Base-by-base conservation (phyloP, 2,113 vertebrate species). In the Cyphomyrus discorhynchus region DNA sequence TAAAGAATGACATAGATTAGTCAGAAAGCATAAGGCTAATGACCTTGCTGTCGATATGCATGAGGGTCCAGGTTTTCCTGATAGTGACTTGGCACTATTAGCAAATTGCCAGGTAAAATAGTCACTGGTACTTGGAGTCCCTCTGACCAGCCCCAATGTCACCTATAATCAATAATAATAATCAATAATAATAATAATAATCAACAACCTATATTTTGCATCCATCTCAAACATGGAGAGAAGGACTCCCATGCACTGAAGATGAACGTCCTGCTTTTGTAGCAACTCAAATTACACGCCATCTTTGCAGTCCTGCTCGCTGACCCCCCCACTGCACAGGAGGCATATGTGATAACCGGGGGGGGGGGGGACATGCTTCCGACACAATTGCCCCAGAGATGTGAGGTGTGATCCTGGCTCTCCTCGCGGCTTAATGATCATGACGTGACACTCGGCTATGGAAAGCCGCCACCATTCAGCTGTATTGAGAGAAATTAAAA, bases 401-500 rank as follows among this genome's bases (percentile, higher is more conserved):
- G 66, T 5, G 13, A 3, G 11, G 24, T 1, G n/a, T 74, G 27
- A 74, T 42, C 35, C 31, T 39, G 31, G 3, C 15, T 77, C 70
- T 77, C 70, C 31, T 77, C 2, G 0, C 4, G 5, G 35, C 35
- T 39, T 80, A 88, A 88, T 47, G 39, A 24, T 31, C 27, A 39
- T 89, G 93, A 93, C 92, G 92, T 35, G 49, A 82, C 70, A 88
- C 91, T 86, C 86, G 85, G 84, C 88, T 91, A 90, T 88, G 88
- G 83, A 91, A 80, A 93, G 17, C 83, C 53, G 10, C 89, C 87
- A 53, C 21, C 70, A 90, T 92, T 91, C 70, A 42, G 39, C 45
- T 87, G 82, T 91, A 94, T 94, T 66, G 86, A 89, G 94, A 90
- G 91, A 86, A 93, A 89, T 94, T 90, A 91, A 92, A 93, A 91